Conservation (phyloP, 2,888 invertebrate genomes). For the Brachylomia viminalis region DNA sequence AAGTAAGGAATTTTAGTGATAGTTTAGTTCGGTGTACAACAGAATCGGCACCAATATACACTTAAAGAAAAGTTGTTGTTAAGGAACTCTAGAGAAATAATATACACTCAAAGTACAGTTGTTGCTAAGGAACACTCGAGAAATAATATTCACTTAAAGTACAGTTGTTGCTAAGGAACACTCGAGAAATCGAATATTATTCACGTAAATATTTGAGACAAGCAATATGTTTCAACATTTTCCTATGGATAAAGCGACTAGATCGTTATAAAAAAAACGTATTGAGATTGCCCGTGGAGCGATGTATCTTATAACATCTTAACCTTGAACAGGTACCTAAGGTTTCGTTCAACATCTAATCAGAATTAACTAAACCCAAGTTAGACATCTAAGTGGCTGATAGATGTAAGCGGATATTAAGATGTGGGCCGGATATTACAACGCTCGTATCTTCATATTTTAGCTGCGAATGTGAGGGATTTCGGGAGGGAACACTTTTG, state of each 20-base stretch:
- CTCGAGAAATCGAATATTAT: background rate
- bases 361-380: conserved; percentile 56
- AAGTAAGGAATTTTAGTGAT: no score
- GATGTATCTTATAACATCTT: background rate
- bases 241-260: background rate
- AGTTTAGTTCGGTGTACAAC: no score
- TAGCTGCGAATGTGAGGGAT: conserved; percentile 58
- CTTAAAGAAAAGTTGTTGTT: no score
- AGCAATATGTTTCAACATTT: background rate
- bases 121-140: no score
- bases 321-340: conserved; percentile 36
- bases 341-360: conserved; percentile 46
- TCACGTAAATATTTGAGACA: no score
- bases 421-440: conserved; percentile 81
- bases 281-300: background rate
- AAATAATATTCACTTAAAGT: background rate
- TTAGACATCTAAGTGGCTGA: conserved; percentile 69
- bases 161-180: background rate
- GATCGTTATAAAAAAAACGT: background rate
- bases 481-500: conserved; percentile 53
- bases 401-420: conserved; percentile 83
- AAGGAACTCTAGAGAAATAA: background rate
- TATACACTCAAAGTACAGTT: no score
- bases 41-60: no score
- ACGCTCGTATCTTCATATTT: conserved; percentile 70